Evolutionary conservation across 2,113 vertebrate genomes (phyloP).

Genomic region (Neodon shergylaensis): DNA sequence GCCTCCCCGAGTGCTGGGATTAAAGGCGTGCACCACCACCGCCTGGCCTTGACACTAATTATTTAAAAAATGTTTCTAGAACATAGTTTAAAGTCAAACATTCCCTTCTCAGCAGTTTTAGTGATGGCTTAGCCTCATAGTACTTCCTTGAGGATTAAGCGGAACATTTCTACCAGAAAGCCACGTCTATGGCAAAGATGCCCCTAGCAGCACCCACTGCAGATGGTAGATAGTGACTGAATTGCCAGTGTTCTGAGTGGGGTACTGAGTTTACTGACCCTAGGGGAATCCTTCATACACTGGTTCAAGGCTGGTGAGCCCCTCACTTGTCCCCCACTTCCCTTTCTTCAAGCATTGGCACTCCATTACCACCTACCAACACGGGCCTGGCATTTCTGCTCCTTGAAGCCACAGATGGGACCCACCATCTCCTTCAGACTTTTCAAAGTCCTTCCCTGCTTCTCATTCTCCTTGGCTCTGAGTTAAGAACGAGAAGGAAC

Average conservation of each 20-base stretch:
- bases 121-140: background rate
- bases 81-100: constrained; percentile 19
- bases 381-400: background rate
- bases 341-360: constrained; percentile 84
- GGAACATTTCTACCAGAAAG: constrained; percentile 84
- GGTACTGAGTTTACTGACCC: background rate
- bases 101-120: background rate
- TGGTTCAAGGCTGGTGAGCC: background rate
- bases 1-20: no score
- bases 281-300: background rate
- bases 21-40: no score
- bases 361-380: constrained; percentile 91
- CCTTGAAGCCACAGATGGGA: background rate
- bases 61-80: background rate
- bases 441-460: background rate
- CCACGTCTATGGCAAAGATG: constrained; percentile 96
- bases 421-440: background rate
- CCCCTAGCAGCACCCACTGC: constrained; percentile 95
- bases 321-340: background rate
- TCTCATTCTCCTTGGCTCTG: background rate
- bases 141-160: constrained; percentile 67
- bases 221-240: constrained; percentile 90
- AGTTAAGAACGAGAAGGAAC: background rate
- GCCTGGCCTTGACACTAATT: background rate
- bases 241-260: constrained; percentile 79